A percentile compares a stretch with the other conserved stretches of the same genome.
These are phyloP conservation scores for Drosophila chauvacae DNA, from an alignment of 1,140 invertebrate species.

Conservation along the genomic window DNA sequence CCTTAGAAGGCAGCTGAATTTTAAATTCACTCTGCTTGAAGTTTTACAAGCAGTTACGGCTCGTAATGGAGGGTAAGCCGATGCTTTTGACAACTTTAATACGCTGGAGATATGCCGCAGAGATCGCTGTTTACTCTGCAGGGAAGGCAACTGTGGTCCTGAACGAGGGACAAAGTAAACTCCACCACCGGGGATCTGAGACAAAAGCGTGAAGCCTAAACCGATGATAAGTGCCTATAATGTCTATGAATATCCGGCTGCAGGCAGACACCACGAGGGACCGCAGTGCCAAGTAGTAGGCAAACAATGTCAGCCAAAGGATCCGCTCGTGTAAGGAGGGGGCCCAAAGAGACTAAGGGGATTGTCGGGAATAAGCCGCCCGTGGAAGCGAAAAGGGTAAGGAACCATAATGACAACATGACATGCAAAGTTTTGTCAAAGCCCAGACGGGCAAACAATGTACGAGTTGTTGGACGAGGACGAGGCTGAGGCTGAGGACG, in stretches of 20 bases:
- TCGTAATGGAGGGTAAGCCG: slow-evolving; percentile 12
- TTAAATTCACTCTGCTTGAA: slow-evolving; percentile 2
- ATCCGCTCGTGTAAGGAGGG: slow-evolving; percentile 7
- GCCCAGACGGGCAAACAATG: slow-evolving; percentile 72
- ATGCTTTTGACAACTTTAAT: slow-evolving; percentile 33
- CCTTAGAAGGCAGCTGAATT: not conserved
- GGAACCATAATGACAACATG: slow-evolving; percentile 74
- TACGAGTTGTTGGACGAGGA: slow-evolving; percentile 39
- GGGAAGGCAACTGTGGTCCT: not conserved
- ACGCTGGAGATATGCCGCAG: not conserved
- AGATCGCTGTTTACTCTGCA: slow-evolving; percentile 21
- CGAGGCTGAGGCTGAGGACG: slow-evolving; percentile 23
- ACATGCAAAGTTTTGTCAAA: slow-evolving; percentile 80
- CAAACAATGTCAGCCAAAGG: slow-evolving; percentile 64
- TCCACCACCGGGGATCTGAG: slow-evolving; percentile 28
- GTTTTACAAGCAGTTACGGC: slow-evolving; percentile 4
- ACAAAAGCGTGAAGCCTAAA: slow-evolving; percentile 76
- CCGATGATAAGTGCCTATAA: slow-evolving; percentile 79
- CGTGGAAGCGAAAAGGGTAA: slow-evolving; percentile 25
- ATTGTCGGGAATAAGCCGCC: slow-evolving; percentile 14
- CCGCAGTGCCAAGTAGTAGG: slow-evolving; percentile 62
- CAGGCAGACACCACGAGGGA: slow-evolving; percentile 21
- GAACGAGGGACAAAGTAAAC: slow-evolving; percentile 13
- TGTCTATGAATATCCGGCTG: slow-evolving; percentile 68
- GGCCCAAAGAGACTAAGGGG: slow-evolving; percentile 1